Percentiles rank a stretch among this genome's conserved stretches.
These are phyloP conservation scores for Rambutsinella grinnellia DNA, from an alignment of 2,888 invertebrate genomes.

Conservation along the genomic window DNA sequence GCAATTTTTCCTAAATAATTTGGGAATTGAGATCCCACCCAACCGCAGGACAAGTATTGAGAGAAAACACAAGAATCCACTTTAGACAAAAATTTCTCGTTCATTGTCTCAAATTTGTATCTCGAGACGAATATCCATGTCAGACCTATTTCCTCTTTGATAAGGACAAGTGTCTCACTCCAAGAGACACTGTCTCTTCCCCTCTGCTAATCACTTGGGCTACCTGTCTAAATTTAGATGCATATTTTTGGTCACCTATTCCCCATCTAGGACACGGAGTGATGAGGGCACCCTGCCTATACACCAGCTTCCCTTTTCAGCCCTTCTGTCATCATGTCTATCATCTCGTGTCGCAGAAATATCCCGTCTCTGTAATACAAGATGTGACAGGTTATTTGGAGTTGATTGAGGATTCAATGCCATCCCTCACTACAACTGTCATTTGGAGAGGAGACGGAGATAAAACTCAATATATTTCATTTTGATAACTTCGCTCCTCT, in stretches of 20 bases:
- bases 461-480: too few species aligned
- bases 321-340: background rate
- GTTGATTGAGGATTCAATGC: too few species aligned
- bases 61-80: slow-evolving; percentile 29
- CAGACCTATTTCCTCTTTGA: background rate
- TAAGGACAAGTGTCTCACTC: background rate
- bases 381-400: background rate
- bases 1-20: background rate
- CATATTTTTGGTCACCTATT: too few species aligned
- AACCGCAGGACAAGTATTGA: background rate
- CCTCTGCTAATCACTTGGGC: background rate
- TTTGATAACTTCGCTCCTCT: too few species aligned
- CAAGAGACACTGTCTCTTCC: background rate
- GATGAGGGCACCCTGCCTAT: background rate
- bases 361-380: too few species aligned
- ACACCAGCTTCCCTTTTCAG: background rate
- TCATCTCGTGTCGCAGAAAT: background rate
- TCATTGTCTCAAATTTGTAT: slow-evolving; percentile 30
- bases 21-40: too few species aligned
- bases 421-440: too few species aligned
- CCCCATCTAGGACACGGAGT: background rate
- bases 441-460: too few species aligned
- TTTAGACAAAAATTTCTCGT: slow-evolving; percentile 1
- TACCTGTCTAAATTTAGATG: background rate
- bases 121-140: background rate